Evolutionary conservation across 2,888 invertebrate genomes (phyloP).

Genomic region (Drosophila setosimentum): DNA sequence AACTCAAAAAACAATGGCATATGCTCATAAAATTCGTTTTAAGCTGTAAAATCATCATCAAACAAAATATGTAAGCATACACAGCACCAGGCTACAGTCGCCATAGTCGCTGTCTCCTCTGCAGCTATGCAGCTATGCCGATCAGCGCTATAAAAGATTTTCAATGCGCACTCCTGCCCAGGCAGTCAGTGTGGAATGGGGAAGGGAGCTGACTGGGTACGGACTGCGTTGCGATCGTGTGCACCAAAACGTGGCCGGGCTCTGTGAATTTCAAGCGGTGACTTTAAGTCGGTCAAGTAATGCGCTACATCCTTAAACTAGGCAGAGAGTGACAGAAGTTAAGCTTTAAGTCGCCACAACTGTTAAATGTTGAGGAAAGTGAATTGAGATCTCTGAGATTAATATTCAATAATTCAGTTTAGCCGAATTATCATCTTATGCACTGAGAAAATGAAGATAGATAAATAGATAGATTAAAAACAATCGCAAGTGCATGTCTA

Average conservation of each 20-base stretch:
- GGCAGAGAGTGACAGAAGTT: no score
- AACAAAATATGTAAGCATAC: conserved; percentile 74
- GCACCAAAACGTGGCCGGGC: conserved; percentile 63
- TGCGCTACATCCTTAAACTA: conserved; percentile 51
- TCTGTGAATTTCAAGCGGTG: conserved; percentile 32
- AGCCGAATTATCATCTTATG: background rate
- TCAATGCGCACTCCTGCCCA: conserved; percentile 47
- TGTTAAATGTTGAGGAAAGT: background rate
- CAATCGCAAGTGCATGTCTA: background rate
- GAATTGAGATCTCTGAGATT: background rate
- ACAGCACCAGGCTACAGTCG: conserved; percentile 16
- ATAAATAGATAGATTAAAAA: background rate
- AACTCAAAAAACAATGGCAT: conserved; percentile 82
- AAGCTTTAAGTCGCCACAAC: background rate
- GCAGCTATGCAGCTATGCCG: conserved; percentile 22
- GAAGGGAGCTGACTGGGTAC: background rate
- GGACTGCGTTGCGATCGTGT: conserved; percentile 56
- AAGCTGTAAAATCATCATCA: conserved; percentile 85
- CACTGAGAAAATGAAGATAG: background rate
- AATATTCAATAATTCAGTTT: background rate
- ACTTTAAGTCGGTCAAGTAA: conserved; percentile 46
- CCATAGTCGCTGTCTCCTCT: conserved; percentile 15
- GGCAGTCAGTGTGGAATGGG: conserved; percentile 4
- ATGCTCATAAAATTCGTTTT: conserved; percentile 84
- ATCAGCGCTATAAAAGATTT: conserved; percentile 68